These are phyloP conservation scores for Aphyosemion australe DNA, from an alignment of 2,113 vertebrate genomes.

Conservation along the genomic window DNA sequence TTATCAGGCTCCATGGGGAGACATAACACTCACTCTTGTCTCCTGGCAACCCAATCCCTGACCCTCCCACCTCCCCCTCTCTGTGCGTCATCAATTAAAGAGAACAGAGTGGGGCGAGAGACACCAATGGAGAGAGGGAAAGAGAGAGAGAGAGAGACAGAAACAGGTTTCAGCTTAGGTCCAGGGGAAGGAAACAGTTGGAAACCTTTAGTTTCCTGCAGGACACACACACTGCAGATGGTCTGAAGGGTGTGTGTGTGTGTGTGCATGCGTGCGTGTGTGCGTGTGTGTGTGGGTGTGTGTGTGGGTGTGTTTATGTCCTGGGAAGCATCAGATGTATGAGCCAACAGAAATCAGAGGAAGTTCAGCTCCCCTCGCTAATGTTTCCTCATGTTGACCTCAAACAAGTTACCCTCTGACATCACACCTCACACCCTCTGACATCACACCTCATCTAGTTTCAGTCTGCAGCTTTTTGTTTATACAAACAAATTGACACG, in stretches of 20 bases:
- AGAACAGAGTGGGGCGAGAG: constrained; percentile 31
- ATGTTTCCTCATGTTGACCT: constrained; percentile 30
- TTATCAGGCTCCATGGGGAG: constrained; percentile 43
- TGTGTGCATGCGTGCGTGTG: no score
- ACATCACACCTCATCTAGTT: no score
- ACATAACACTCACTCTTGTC: constrained; percentile 44
- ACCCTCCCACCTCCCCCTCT: constrained; percentile 31
- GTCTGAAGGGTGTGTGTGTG: no score
- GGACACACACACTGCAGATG: constrained; percentile 4
- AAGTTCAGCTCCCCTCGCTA: constrained; percentile 44
- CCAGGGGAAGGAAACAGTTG: constrained; percentile 50
- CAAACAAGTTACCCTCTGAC: background rate
- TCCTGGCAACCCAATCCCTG: constrained; percentile 45
- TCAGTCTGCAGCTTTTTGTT: no score
- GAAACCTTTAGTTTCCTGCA: constrained; percentile 51
- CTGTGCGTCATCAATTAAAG: constrained; percentile 62
- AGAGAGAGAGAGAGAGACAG: background rate
- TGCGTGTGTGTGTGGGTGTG: no score
- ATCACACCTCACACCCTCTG: no score
- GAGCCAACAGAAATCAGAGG: constrained; percentile 24
- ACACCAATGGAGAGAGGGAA: background rate
- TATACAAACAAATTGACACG: no score
- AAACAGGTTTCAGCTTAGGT: constrained; percentile 12
- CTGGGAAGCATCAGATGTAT: background rate
- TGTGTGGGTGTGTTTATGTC: no score